Conservation (phyloP, 2,888 invertebrate species). For the Molorchus minor region DNA sequence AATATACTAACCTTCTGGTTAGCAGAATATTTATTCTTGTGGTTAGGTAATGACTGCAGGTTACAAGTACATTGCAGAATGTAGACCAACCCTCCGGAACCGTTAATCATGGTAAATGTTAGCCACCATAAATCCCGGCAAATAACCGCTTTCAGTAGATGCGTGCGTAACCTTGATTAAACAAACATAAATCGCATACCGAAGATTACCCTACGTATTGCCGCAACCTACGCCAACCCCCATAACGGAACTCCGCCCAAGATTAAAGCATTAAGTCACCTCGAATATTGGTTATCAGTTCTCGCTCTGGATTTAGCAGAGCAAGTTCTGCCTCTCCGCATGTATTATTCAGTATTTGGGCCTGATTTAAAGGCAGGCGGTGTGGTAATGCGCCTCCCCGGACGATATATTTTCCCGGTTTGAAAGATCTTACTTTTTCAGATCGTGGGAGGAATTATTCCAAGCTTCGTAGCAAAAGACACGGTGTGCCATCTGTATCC, state of each 20-base stretch:
- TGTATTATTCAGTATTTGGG: constrained; percentile 9
- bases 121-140: constrained; percentile 2
- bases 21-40: too few relatives aligned
- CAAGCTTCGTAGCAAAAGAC: too few relatives aligned
- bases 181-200: constrained; percentile 13
- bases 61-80: too few relatives aligned
- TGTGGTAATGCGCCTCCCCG: background rate
- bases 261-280: constrained; percentile 16
- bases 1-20: too few relatives aligned
- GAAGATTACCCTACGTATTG: constrained; percentile 11
- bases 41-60: too few relatives aligned
- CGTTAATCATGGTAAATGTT: constrained; percentile 1
- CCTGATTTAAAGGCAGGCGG: constrained; percentile 1
- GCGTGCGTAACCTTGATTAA: constrained; percentile 20
- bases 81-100: too few relatives aligned
- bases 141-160: constrained; percentile 18
- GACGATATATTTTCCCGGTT: background rate
- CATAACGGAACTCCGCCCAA: constrained; percentile 11
- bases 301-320: constrained; percentile 1
- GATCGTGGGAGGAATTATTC: too few relatives aligned
- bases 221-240: constrained; percentile 7
- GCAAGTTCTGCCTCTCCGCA: constrained; percentile 8
- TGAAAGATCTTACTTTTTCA: background rate
- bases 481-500: too few relatives aligned
- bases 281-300: constrained; percentile 21